Base-by-base conservation (phyloP, 1,140 invertebrate species). In the Reticulitermes speratus region DNA sequence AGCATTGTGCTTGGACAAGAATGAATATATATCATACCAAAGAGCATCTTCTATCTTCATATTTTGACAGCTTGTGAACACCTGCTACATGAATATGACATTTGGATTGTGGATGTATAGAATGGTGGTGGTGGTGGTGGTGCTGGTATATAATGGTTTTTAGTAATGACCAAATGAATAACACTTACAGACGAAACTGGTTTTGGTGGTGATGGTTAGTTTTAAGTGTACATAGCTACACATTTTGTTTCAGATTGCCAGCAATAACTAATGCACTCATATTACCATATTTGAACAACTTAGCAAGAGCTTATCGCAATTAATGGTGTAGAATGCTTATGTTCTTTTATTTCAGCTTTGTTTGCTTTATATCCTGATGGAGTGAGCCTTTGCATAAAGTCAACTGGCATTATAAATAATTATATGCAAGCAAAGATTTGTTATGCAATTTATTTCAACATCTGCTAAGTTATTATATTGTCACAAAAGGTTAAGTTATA, bases 321-420 rank as follows among this genome's bases (percentile, higher is more conserved):
- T 75, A 75, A 30, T 75, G 65, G 65, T 75, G 65, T 75, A 75
- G 65, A 75, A 75, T 75, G 65, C 65, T 75, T 75, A 75, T 75
- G 25, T 75, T 38, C 21, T 19, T 75, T 75, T 75, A 75, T 75
- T 75, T 75, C 65, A 75, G 65, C n/a, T 75, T 75, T 75, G 14
- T 75, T 75, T 75, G 65, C 65, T 75, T 75, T 75, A 6, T n/a
- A 30, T 75, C n/a, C 9, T 75, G 5, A 5, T 55, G 14, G 19
- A 55, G 14, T 6, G 52, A 21, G 5, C 14, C 52, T 55, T 55
- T 21, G 19, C 14, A 55, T 55, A 55, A 55, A 55, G 5, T 55
- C 14, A 55, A 55, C 19, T 19, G 3, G 14, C 3, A 55, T 55
- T 55, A 21, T 55, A 55, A 55, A 16, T 55, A 55, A 55, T 5